Evolutionary conservation across 30 jellyfish, hydroid and myxozoan genomes (phyloP).

Genomic region (Haliclystus octoradiatus): DNA sequence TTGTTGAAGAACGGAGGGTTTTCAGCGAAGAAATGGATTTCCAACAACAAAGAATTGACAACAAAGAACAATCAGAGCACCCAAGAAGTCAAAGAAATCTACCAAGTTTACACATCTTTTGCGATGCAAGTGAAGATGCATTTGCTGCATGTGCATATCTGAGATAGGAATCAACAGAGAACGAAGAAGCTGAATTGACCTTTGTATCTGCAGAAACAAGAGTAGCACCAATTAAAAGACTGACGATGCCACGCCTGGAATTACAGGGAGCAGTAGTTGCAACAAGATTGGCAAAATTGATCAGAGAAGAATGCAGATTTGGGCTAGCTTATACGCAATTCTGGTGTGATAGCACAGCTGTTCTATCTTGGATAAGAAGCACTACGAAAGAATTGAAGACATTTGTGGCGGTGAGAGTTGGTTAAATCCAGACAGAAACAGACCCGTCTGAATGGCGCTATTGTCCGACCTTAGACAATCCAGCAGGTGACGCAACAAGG

Average conservation of each 20-base stretch:
- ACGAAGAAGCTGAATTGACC: slow-evolving; percentile 28
- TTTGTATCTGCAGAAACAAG: slow-evolving; percentile 43
- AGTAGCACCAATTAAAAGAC: slow-evolving; percentile 47
- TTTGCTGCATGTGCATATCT: too few relatives aligned
- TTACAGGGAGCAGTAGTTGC: slow-evolving; percentile 76
- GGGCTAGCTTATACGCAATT: slow-evolving; percentile 17
- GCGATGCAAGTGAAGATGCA: too few relatives aligned
- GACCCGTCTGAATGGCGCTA: slow-evolving; percentile 43
- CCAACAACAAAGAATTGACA: too few relatives aligned
- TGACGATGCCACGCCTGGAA: slow-evolving; percentile 41
- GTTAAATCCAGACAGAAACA: slow-evolving; percentile 38
- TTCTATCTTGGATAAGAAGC: slow-evolving; percentile 40
- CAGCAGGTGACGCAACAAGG: slow-evolving; percentile 45
- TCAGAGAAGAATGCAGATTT: slow-evolving; percentile 32
- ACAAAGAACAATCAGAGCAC: too few relatives aligned
- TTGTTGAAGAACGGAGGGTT: too few relatives aligned
- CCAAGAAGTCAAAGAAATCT: too few relatives aligned
- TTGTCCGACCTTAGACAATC: slow-evolving; percentile 20
- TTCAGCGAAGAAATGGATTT: too few relatives aligned
- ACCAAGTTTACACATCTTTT: too few relatives aligned
- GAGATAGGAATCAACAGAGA: too few relatives aligned
- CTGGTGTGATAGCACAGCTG: slow-evolving; percentile 36
- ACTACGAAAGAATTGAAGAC: slow-evolving; percentile 34
- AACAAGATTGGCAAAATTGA: slow-evolving; percentile 25
- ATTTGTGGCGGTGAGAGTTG: slow-evolving; percentile 41